phyloP scores from a whole-genome alignment of 2,113 vertebrate genomes.

The Oncorhynchus mykiss region DNA sequence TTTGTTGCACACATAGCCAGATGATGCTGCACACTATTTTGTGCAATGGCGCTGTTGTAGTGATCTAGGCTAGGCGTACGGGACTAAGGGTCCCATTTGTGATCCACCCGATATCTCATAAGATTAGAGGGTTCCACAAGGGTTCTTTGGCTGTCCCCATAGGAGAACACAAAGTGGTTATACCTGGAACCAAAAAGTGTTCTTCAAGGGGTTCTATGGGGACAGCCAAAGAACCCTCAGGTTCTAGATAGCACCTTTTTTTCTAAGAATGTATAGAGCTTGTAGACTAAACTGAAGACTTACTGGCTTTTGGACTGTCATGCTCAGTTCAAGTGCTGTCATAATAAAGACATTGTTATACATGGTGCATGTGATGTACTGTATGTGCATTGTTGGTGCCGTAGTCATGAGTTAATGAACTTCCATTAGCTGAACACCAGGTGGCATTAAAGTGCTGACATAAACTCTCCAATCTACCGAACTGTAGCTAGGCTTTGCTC shows the following conservation, averaged over 20 bases:
- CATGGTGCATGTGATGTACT: neutral
- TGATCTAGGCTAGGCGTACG: too few species aligned
- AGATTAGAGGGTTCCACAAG: neutral
- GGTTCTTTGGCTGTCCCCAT: too few species aligned
- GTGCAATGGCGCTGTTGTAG: too few species aligned
- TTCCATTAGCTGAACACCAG: constrained; percentile 36
- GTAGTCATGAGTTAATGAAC: neutral
- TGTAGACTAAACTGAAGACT: neutral
- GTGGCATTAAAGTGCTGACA: constrained; percentile 27
- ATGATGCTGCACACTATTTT: too few species aligned
- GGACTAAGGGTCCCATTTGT: too few species aligned
- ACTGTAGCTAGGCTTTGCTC: constrained; percentile 19
- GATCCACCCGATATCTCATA: neutral
- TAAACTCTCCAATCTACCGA: constrained; percentile 4
- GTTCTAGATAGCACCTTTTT: too few species aligned
- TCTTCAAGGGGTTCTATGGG: too few species aligned
- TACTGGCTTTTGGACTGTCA: neutral
- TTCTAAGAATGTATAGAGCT: neutral
- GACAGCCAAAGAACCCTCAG: too few species aligned
- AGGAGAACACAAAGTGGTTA: too few species aligned
- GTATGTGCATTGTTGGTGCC: neutral
- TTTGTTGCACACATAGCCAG: too few species aligned
- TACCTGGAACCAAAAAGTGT: too few species aligned
- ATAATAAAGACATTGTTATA: neutral
- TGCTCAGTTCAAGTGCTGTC: neutral